Conservation (phyloP, 1,140 invertebrate species). For the Drosophila nasuta region DNA sequence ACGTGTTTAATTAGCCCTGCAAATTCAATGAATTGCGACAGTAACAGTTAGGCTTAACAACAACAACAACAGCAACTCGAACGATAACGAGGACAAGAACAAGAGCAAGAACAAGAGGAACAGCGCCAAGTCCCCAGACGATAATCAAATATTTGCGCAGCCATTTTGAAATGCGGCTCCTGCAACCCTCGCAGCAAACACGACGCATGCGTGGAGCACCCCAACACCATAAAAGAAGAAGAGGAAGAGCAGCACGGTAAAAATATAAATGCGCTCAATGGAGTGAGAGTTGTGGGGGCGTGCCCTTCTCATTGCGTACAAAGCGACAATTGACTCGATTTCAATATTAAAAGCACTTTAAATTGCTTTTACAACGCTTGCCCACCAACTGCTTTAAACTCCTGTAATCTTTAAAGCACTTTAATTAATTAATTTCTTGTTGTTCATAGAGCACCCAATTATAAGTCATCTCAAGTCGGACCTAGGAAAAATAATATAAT, state of each 20-base stretch:
- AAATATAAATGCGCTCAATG: constrained; percentile 32
- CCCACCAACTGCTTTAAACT: not conserved
- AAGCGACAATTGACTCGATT: constrained; percentile 34
- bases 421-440: not conserved
- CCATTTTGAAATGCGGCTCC: constrained; percentile 75
- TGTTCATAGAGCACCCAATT: too few relatives aligned
- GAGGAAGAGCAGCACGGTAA: not conserved
- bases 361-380: not conserved
- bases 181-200: constrained; percentile 22
- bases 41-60: constrained; percentile 80
- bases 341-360: constrained; percentile 35
- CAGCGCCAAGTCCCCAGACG: constrained; percentile 56
- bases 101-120: constrained; percentile 40
- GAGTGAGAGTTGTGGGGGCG: constrained; percentile 25
- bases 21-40: constrained; percentile 82
- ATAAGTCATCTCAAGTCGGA: too few relatives aligned
- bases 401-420: not conserved
- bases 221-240: not conserved
- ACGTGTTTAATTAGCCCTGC: constrained; percentile 83
- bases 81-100: constrained; percentile 41
- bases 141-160: constrained; percentile 80
- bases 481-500: too few relatives aligned
- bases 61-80: constrained; percentile 17
- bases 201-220: constrained; percentile 43
- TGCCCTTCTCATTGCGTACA: constrained; percentile 11